phyloP scores from a whole-genome alignment of 2,797 vertebrate species.

The Chaenodraco wilsoni region DNA sequence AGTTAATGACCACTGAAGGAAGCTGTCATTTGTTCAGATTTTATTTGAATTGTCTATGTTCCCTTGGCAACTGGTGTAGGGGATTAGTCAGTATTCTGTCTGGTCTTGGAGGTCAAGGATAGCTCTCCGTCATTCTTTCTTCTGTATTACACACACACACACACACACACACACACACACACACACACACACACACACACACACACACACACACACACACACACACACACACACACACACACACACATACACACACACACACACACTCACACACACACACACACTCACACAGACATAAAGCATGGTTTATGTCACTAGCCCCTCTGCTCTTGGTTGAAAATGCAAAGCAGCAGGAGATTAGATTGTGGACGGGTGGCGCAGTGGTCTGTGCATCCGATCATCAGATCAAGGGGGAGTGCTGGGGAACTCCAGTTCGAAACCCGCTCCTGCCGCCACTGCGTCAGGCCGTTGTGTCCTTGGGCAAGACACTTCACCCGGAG shows the following conservation, averaged over 20 bases:
- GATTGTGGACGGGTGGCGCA: too few species aligned
- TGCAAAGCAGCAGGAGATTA: constrained; percentile 67
- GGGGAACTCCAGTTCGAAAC: too few species aligned
- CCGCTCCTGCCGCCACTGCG: too few species aligned
- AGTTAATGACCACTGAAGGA: constrained; percentile 41
- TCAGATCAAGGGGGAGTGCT: too few species aligned
- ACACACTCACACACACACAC: constrained; percentile 13
- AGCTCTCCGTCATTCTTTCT: constrained; percentile 52
- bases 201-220: constrained; percentile 10
- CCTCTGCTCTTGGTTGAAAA: constrained; percentile 63
- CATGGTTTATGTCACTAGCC: constrained; percentile 34
- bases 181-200: constrained; percentile 6
- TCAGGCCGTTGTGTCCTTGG: too few species aligned
- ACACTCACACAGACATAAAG: constrained; percentile 17
- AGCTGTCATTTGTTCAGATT: constrained; percentile 49
- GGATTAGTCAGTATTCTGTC: constrained; percentile 60
- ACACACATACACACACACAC: too few species aligned
- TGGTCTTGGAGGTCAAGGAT: constrained; percentile 66
- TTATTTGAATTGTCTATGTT: constrained; percentile 59
- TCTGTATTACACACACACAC: constrained; percentile 16
- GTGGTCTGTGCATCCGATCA: too few species aligned
- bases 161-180: not conserved
- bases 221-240: constrained; percentile 15
- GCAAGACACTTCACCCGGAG: too few species aligned
- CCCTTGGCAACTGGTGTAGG: constrained; percentile 55